phyloP scores from a whole-genome alignment of 2,888 invertebrate species.

The Brachypterus glaber region DNA sequence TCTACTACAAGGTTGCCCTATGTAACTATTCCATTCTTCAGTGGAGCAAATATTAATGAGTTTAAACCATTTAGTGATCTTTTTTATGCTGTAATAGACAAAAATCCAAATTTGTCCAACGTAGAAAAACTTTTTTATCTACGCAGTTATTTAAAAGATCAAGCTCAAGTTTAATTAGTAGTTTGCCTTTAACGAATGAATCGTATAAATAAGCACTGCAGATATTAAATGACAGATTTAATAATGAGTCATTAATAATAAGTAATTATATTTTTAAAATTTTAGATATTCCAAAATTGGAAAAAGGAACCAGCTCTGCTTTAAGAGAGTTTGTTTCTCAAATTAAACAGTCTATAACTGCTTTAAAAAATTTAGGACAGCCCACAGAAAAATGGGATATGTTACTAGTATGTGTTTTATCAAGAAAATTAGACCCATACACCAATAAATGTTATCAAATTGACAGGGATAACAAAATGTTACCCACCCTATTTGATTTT shows the following conservation, averaged over 20 bases:
- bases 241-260: conserved; percentile 12
- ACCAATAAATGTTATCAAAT: conserved; percentile 12
- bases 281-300: conserved; percentile 9
- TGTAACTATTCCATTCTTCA: conserved; percentile 10
- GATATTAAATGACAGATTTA: conserved; percentile 11
- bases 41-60: conserved; percentile 7
- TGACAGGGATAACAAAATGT: conserved; percentile 8
- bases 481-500: conserved; percentile 12
- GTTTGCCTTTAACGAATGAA: conserved; percentile 11
- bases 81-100: conserved; percentile 11
- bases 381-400: conserved; percentile 8
- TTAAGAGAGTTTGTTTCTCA: conserved; percentile 12
- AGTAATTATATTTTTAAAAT: conserved; percentile 11
- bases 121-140: conserved; percentile 11
- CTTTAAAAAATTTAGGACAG: conserved; percentile 13
- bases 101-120: conserved; percentile 5
- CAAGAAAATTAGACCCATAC: conserved; percentile 12
- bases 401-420: conserved; percentile 10
- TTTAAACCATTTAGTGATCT: conserved; percentile 12
- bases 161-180: conserved; percentile 13
- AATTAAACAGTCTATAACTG: conserved; percentile 12
- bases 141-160: conserved; percentile 13
- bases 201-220: conserved; percentile 11
- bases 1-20: conserved; percentile 8
- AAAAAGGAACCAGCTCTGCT: conserved; percentile 5